A percentile compares a stretch with the other conserved stretches of the same genome.
These are phyloP conservation scores for Centruroides sculpturatus DNA, from an alignment of 1,140 invertebrate genomes.

Conservation along the genomic window DNA sequence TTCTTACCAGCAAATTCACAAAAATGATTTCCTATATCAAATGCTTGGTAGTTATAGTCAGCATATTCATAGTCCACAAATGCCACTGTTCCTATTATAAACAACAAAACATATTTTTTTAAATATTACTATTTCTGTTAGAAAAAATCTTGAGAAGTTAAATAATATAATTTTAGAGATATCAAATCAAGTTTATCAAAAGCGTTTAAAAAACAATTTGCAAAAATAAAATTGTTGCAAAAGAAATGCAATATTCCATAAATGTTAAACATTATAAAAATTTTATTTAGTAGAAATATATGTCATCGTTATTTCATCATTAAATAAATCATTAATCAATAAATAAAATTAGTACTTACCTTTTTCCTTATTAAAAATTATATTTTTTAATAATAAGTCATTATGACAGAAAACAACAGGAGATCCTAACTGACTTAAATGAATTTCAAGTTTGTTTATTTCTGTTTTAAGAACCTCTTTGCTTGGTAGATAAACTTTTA, in stretches of 20 bases:
- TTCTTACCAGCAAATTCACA: constrained; percentile 82
- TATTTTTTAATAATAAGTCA: constrained; percentile 87
- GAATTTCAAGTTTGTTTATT: constrained; percentile 46
- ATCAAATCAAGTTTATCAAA: too few species aligned
- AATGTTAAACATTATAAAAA: too few species aligned
- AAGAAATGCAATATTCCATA: too few species aligned
- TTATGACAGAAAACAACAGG: constrained; percentile 95
- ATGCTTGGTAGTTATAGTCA: constrained; percentile 83
- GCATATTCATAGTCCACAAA: constrained; percentile 99
- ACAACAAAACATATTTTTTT: neutral
- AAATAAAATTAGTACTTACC: constrained; percentile 21
- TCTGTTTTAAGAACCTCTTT: constrained; percentile 47
- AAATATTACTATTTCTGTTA: too few species aligned
- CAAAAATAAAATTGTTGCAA: too few species aligned
- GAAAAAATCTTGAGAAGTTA: too few species aligned
- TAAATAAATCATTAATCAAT: too few species aligned
- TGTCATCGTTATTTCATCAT: too few species aligned
- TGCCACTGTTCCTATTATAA: constrained; percentile 41
- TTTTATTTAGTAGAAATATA: too few species aligned
- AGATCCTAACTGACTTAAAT: constrained; percentile 47
- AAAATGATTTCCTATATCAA: constrained; percentile 97
- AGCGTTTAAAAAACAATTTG: too few species aligned
- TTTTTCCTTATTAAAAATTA: constrained; percentile 61
- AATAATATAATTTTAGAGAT: too few species aligned
- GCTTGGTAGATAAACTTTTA: neutral